These are phyloP conservation scores for Pedicia rivosa DNA, from an alignment of 2,888 invertebrate genomes.

Conservation along the genomic window DNA sequence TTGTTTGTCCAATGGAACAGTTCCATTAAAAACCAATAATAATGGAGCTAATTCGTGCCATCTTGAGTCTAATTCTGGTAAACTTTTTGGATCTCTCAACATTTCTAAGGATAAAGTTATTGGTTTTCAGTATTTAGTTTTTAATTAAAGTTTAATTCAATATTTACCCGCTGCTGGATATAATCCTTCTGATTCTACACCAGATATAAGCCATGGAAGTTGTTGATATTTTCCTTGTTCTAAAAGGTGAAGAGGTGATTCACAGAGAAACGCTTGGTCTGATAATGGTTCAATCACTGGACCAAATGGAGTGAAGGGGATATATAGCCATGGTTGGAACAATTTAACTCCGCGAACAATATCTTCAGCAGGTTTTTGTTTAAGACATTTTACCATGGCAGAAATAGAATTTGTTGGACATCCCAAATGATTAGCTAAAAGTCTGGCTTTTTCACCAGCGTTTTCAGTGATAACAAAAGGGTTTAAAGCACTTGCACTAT, in stretches of 20 bases:
- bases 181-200: conserved; percentile 54
- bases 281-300: conserved; percentile 45
- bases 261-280: conserved; percentile 43
- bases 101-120: too few relatives aligned
- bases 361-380: conserved; percentile 39
- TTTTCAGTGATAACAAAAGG: conserved; percentile 42
- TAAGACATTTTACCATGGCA: conserved; percentile 47
- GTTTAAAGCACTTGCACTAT: conserved; percentile 51
- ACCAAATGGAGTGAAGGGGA: conserved; percentile 56
- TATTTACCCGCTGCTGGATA: conserved; percentile 49
- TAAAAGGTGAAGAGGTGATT: conserved; percentile 46
- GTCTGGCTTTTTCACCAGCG: conserved; percentile 41
- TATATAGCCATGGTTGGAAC: conserved; percentile 37
- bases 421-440: conserved; percentile 41
- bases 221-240: conserved; percentile 41
- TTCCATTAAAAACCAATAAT: conserved; percentile 45
- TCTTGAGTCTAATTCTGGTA: conserved; percentile 36
- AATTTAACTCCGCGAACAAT: conserved; percentile 35
- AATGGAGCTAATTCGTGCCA: conserved; percentile 43
- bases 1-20: conserved; percentile 33
- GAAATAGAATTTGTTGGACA: conserved; percentile 38
- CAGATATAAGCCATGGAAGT: conserved; percentile 51
- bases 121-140: too few relatives aligned
- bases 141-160: too few relatives aligned
- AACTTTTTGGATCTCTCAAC: too few relatives aligned